Conservation (phyloP, 2,113 vertebrate species). For the Siphamia tubifer region DNA sequence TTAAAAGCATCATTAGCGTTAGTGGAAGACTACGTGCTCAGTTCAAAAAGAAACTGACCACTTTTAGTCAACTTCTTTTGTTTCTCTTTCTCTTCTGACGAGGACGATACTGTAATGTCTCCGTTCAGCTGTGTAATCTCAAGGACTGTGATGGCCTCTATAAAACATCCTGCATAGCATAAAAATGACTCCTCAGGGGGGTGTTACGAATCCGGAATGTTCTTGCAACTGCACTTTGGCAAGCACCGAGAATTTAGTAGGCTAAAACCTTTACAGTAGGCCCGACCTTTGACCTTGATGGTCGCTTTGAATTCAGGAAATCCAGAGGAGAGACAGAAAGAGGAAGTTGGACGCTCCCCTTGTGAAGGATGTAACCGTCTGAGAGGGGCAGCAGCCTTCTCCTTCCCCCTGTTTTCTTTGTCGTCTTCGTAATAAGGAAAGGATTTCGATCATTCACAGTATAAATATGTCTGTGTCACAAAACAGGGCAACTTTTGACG, state of each 20-base stretch:
- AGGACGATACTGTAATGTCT: slow-evolving; percentile 12
- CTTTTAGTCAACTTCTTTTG: slow-evolving; percentile 4
- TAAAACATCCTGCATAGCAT: background rate
- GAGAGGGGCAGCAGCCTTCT: slow-evolving; percentile 46
- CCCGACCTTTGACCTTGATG: slow-evolving; percentile 40
- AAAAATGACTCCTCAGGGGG: slow-evolving; percentile 11
- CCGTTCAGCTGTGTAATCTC: slow-evolving; percentile 20
- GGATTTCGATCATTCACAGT: background rate
- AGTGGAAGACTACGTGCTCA: too few relatives aligned
- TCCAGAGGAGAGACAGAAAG: slow-evolving; percentile 40
- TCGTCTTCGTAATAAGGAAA: background rate
- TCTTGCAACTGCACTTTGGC: slow-evolving; percentile 21
- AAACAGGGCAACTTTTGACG: background rate
- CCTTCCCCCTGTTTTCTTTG: background rate
- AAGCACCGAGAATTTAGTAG: slow-evolving; percentile 29
- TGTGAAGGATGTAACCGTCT: slow-evolving; percentile 39
- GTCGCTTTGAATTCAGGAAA: slow-evolving; percentile 59
- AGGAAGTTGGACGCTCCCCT: slow-evolving; percentile 72
- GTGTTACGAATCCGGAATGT: slow-evolving; percentile 14
- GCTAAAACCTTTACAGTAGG: slow-evolving; percentile 44
- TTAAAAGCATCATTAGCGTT: too few relatives aligned
- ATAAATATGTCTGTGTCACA: background rate
- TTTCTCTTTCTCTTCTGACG: slow-evolving; percentile 18
- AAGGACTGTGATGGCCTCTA: slow-evolving; percentile 1
- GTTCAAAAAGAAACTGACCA: background rate